phyloP scores from a whole-genome alignment of 2,888 invertebrate species.

The Morpho achilles region DNA sequence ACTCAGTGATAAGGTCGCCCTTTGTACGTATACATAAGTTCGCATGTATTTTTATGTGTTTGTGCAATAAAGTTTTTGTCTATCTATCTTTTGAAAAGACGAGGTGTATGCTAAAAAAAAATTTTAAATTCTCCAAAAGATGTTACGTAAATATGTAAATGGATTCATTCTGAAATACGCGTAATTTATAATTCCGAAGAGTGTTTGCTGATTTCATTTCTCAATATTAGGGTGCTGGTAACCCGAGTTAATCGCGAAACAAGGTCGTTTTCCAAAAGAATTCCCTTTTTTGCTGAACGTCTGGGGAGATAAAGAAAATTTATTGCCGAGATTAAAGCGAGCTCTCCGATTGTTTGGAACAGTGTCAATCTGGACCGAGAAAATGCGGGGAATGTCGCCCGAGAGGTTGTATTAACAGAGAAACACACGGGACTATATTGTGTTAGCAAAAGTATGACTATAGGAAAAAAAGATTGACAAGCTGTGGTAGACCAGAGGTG shows the following conservation, averaged over 20 bases:
- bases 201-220: constrained; percentile 5
- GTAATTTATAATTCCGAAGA: no score
- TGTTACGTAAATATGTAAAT: no score
- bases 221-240: constrained; percentile 19
- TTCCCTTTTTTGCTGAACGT: constrained; percentile 40
- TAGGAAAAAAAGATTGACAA: no score
- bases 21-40: no score
- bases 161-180: no score
- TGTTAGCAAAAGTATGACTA: not conserved
- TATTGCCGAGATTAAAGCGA: constrained; percentile 68
- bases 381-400: constrained; percentile 37
- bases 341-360: constrained; percentile 56
- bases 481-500: no score
- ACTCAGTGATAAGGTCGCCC: no score
- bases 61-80: no score
- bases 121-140: no score
- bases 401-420: constrained; percentile 24
- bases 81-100: no score
- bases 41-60: no score
- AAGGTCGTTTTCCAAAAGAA: constrained; percentile 38
- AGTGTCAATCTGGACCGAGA: constrained; percentile 57
- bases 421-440: constrained; percentile 8
- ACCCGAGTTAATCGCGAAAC: constrained; percentile 42
- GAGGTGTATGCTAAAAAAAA: no score
- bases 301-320: constrained; percentile 63